Percentiles rank a stretch among this genome's conserved stretches.
Evolutionary conservation across 2,888 invertebrate species (phyloP).

Genomic region (Diaprepes abbreviatus): DNA sequence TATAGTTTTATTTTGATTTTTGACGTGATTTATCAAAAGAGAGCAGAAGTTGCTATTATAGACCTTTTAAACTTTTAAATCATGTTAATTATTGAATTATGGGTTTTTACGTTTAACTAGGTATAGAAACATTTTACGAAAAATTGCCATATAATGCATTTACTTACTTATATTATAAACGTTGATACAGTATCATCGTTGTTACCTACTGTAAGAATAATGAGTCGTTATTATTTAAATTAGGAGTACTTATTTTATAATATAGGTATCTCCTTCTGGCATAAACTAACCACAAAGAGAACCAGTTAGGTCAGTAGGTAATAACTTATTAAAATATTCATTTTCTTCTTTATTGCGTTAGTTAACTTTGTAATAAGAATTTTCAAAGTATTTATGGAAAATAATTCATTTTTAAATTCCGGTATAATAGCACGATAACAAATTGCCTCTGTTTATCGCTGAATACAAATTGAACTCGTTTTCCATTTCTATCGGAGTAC

Average conservation of each 20-base stretch:
- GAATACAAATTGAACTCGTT: slow-evolving; percentile 8
- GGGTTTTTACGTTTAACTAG: too few relatives aligned
- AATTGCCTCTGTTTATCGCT: slow-evolving; percentile 2
- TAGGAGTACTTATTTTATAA: not conserved
- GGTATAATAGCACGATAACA: not conserved
- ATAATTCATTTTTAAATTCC: slow-evolving; percentile 3
- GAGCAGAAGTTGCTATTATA: too few relatives aligned
- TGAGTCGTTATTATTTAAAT: slow-evolving; percentile 2
- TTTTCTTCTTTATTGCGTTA: not conserved
- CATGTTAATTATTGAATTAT: too few relatives aligned
- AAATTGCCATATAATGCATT: too few relatives aligned
- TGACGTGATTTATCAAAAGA: too few relatives aligned
- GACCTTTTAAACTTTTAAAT: too few relatives aligned
- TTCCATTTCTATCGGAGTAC: not conserved
- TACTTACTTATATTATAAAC: too few relatives aligned
- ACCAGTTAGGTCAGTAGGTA: slow-evolving; percentile 13
- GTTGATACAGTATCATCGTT: too few relatives aligned
- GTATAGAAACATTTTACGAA: too few relatives aligned
- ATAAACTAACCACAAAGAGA: not conserved
- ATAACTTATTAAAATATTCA: slow-evolving; percentile 1
- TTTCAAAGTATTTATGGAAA: slow-evolving; percentile 5
- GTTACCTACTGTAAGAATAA: not conserved
- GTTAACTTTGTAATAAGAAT: not conserved
- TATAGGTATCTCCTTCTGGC: not conserved
- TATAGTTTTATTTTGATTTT: too few relatives aligned